phyloP scores from a whole-genome alignment of 2,797 vertebrate genomes.

The Smutsia gigantea region DNA sequence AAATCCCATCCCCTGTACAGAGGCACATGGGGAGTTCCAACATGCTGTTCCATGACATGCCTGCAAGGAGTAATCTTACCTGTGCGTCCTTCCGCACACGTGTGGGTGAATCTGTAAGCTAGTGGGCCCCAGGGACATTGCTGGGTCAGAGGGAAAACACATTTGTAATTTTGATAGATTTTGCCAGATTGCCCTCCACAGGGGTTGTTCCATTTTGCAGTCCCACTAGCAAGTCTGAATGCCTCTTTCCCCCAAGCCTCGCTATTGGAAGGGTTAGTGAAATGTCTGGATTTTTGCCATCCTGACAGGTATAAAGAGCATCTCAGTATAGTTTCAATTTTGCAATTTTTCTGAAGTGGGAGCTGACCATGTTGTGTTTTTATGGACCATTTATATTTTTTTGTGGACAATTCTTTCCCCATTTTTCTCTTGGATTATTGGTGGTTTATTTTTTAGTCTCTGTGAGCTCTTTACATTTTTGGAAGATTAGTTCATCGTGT shows the following conservation, averaged over 20 bases:
- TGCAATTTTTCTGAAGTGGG: not conserved
- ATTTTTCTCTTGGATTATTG: not conserved
- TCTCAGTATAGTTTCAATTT: not conserved
- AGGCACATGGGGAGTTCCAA: not conserved
- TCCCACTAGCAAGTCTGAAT: not conserved
- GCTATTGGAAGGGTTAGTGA: not conserved
- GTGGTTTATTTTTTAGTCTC: not conserved
- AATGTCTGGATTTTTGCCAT: not conserved
- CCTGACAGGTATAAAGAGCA: not conserved
- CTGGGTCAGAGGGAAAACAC: not conserved
- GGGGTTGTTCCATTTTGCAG: not conserved
- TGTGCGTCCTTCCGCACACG: fast-evolving
- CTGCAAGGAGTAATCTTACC: fast-evolving
- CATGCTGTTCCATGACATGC: not conserved
- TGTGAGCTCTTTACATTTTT: not conserved
- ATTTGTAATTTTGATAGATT: not conserved
- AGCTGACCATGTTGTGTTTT: not conserved
- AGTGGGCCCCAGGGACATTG: fast-evolving
- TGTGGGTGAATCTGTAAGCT: not conserved
- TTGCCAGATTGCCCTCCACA: not conserved
- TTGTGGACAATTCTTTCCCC: not conserved
- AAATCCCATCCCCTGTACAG: no score
- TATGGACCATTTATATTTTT: not conserved
- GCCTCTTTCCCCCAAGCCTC: not conserved
- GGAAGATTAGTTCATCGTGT: constrained; percentile 3